phyloP scores from a whole-genome alignment of 2,797 vertebrate genomes.

The Hippoglossus hippoglossus region DNA sequence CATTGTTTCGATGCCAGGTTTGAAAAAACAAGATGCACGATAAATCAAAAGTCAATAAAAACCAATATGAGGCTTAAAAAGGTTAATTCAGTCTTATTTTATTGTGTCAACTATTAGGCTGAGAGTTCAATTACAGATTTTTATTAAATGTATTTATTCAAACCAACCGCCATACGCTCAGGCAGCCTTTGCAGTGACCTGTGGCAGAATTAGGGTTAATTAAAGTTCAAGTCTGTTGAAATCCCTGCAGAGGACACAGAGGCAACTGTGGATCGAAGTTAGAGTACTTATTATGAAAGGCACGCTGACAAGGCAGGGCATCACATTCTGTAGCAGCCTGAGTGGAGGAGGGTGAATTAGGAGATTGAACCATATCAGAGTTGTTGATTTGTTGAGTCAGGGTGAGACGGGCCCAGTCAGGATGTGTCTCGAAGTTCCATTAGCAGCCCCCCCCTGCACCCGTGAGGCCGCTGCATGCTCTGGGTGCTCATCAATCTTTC shows the following conservation, averaged over 20 bases:
- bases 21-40: slow-evolving; percentile 8
- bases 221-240: slow-evolving; percentile 57
- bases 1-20: not conserved
- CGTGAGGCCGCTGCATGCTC: slow-evolving; percentile 33
- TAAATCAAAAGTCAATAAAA: slow-evolving; percentile 16
- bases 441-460: slow-evolving; percentile 57
- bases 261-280: slow-evolving; percentile 34
- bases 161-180: slow-evolving; percentile 16
- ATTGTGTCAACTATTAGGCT: slow-evolving; percentile 29
- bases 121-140: slow-evolving; percentile 15
- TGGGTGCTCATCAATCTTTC: slow-evolving; percentile 74
- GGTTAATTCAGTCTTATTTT: slow-evolving; percentile 7
- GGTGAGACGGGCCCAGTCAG: slow-evolving; percentile 32
- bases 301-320: slow-evolving; percentile 29
- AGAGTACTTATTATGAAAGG: slow-evolving; percentile 37
- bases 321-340: slow-evolving; percentile 16
- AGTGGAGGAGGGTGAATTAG: not conserved
- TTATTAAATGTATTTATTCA: slow-evolving; percentile 37
- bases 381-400: slow-evolving; percentile 38
- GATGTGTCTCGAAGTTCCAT: slow-evolving; percentile 57
- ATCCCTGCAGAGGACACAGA: slow-evolving; percentile 37
- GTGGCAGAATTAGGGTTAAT: slow-evolving; percentile 55
- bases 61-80: not conserved
- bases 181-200: slow-evolving; percentile 20
- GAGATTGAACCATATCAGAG: slow-evolving; percentile 7